These are phyloP conservation scores for Drosophila mayri DNA, from an alignment of 1,140 invertebrate genomes.

Conservation along the genomic window DNA sequence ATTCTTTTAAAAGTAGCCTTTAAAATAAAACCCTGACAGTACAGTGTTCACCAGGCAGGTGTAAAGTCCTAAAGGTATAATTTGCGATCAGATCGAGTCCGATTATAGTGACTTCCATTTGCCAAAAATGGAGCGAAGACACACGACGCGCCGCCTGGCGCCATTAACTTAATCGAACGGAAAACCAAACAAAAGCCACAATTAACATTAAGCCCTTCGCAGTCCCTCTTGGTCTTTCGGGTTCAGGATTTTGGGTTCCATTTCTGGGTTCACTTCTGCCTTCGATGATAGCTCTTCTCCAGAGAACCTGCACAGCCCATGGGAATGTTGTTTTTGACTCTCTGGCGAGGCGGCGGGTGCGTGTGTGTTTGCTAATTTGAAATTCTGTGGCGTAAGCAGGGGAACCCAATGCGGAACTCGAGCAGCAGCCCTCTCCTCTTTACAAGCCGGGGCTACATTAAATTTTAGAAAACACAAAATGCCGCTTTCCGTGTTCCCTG, in stretches of 20 bases:
- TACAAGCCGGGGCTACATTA: conserved; percentile 54
- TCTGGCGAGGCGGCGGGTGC: background rate
- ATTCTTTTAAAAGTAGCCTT: background rate
- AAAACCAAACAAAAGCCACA: conserved; percentile 73
- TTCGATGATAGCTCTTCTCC: conserved; percentile 1
- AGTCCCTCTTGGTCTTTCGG: conserved; percentile 8
- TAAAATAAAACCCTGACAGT: background rate
- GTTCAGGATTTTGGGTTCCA: background rate
- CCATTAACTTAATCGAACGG: conserved; percentile 71
- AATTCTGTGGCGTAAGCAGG: conserved; percentile 55
- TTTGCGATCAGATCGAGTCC: conserved; percentile 18
- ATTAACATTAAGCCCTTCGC: conserved; percentile 73
- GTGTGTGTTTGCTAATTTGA: conserved; percentile 61
- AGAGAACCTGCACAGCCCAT: conserved; percentile 41
- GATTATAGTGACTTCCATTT: conserved; percentile 34
- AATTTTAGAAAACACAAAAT: conserved; percentile 81
- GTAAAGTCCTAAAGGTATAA: conserved; percentile 10
- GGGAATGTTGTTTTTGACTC: conserved; percentile 30
- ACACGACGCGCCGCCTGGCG: conserved; percentile 31
- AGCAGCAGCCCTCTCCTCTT: conserved; percentile 1
- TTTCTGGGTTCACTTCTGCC: background rate
- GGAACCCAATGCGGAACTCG: conserved; percentile 9
- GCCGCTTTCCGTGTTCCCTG: conserved; percentile 50
- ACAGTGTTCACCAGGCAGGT: conserved; percentile 8
- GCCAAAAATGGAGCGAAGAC: conserved; percentile 26